Base-by-base conservation (phyloP, 30 jellyfish, hydroid and myxozoan species). In the Nemopilema nomurai region DNA sequence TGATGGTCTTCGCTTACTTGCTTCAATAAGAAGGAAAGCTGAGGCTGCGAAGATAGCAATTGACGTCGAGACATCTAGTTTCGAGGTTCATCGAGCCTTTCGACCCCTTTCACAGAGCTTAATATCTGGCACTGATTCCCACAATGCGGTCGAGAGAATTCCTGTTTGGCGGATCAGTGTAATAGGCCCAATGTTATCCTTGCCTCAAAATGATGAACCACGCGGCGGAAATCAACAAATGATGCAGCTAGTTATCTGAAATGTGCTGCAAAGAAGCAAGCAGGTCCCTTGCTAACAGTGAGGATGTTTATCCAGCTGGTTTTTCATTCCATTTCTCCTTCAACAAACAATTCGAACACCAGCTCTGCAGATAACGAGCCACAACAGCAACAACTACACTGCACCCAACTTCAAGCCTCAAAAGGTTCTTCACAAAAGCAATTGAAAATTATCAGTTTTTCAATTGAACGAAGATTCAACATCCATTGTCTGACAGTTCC, bases 11-110 rank as follows among this genome's bases (percentile, higher is more conserved):
- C 67, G 67, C 67, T 49, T 8, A 31, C 73, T 33, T 33, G 77
- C 25, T 72, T 73, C 75, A 84, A 16, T 24, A 67, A 50, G 64
- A 18, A 72, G 3, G 92, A 53, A 20, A 74, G 75, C 67, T 30
- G 92, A 16, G 92, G 72, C n/a, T 57, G 83, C 18, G 83, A 49
- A 4, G 90, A 68, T 31, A 68, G 77, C 33, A 69, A 20, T 30
- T 73, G 69, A 16, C 62, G 24, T 20, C 17, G 28, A 31, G 90
- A 23, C 90, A 70, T 68, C 51, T 74, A 70, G 63, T 24, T 13
- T 24, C 21, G 62, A 13, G 49, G 21, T 70, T 16, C 63, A 13
- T 6, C 18, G 62, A 28, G 4, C 23, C 63, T 70, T 8, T 68
- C 79, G 23, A 41, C 57, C 57, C 13, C 13, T 13, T 3, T 3